phyloP scores from a whole-genome alignment of 30 jellyfish, hydroid and myxozoan genomes.

The Cassiopea andromeda region DNA sequence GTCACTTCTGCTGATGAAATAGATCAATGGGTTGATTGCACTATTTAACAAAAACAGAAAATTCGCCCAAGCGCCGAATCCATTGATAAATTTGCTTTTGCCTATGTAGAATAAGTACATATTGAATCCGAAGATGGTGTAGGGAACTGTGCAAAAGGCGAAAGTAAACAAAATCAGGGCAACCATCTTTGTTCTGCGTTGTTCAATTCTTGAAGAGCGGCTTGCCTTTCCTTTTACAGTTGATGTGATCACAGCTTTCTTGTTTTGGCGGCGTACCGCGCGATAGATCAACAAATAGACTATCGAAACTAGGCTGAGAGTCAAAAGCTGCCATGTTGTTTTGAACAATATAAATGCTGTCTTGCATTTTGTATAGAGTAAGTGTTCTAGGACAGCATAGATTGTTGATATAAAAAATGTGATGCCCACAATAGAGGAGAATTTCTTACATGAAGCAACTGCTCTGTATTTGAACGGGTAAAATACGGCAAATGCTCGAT shows the following conservation, averaged over 20 bases:
- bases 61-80: constrained; percentile 41
- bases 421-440: not conserved
- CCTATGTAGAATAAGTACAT: not conserved
- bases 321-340: not conserved
- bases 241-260: not conserved
- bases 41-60: constrained; percentile 33
- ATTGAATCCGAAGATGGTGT: not conserved
- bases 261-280: constrained; percentile 17
- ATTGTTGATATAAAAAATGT: not conserved
- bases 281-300: constrained; percentile 8
- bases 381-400: not conserved
- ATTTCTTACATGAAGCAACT: constrained; percentile 10
- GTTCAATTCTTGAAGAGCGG: not conserved
- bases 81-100: not conserved
- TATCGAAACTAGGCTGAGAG: not conserved
- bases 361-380: not conserved
- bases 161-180: constrained; percentile 1
- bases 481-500: constrained; percentile 16
- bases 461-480: constrained; percentile 11
- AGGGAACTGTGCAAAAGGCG: constrained; percentile 20
- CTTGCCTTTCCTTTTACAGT: constrained; percentile 1
- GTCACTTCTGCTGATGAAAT: constrained; percentile 42
- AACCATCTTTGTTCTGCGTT: constrained; percentile 12
- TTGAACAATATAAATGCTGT: not conserved
- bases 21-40: constrained; percentile 45